Percentiles rank a stretch among this genome's conserved stretches.
These are phyloP conservation scores for Orthosia gothica DNA, from an alignment of 2,888 invertebrate genomes.

Conservation along the genomic window DNA sequence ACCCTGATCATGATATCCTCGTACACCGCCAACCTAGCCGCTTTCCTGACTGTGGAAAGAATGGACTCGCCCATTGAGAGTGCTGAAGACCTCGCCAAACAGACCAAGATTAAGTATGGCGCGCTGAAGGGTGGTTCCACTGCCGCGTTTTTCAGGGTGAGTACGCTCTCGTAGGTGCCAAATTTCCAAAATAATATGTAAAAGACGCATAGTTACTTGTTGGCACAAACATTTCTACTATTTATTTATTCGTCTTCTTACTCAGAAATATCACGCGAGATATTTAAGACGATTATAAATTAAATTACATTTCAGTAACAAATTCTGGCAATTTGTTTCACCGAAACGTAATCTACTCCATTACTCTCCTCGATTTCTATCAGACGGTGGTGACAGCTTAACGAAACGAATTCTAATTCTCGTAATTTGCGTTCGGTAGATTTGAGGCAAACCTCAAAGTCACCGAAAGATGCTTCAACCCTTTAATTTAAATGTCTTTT, in stretches of 20 bases:
- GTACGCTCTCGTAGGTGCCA: constrained; percentile 54
- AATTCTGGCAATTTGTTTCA: constrained; percentile 36
- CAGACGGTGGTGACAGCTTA: constrained; percentile 48
- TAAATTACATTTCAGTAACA: constrained; percentile 38
- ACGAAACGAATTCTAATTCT: constrained; percentile 54
- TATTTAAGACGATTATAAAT: constrained; percentile 40
- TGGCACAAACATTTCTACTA: constrained; percentile 29
- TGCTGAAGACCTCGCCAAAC: constrained; percentile 98
- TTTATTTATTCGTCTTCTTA: constrained; percentile 4
- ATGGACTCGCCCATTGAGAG: constrained; percentile 99
- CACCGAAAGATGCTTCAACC: constrained; percentile 36
- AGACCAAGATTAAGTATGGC: constrained; percentile 99
- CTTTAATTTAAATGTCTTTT: constrained; percentile 38
- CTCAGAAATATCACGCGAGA: constrained; percentile 3
- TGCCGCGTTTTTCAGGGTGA: constrained; percentile 98
- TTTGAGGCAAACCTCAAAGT: constrained; percentile 43
- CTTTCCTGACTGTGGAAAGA: constrained; percentile 97
- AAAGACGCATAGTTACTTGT: constrained; percentile 24
- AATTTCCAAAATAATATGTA: constrained; percentile 38
- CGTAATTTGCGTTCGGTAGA: constrained; percentile 51
- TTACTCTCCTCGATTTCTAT: constrained; percentile 53
- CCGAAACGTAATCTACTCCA: constrained; percentile 38
- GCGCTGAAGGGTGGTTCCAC: constrained; percentile 98
- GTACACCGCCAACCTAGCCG: constrained; percentile 98
- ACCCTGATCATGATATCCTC: constrained; percentile 99